phyloP scores from a whole-genome alignment of 1,140 invertebrate species.

The Drosophila lacertosa region DNA sequence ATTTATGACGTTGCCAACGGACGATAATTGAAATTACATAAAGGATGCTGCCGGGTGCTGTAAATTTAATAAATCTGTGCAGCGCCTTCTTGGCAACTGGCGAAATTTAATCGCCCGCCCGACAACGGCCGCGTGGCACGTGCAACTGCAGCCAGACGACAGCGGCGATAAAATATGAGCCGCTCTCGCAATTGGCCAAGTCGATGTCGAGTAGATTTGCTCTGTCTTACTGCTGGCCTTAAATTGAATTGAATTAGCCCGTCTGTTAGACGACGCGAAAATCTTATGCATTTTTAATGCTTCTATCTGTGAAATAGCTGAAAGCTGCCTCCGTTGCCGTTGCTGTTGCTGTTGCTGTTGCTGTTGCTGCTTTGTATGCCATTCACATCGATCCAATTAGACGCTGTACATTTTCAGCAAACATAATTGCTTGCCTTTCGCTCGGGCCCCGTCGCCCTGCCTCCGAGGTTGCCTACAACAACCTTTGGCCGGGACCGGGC shows the following conservation, averaged over 20 bases:
- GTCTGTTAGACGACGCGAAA: conserved; percentile 24
- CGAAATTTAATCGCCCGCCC: conserved; percentile 60
- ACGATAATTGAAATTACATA: conserved; percentile 82
- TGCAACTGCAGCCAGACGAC: conserved; percentile 74
- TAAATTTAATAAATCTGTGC: conserved; percentile 79
- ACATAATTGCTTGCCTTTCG: conserved; percentile 53
- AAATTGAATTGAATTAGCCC: conserved; percentile 79
- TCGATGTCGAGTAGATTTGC: conserved; percentile 50
- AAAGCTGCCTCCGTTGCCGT: too few species aligned
- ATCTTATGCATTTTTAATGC: conserved; percentile 73
- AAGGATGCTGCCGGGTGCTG: conserved; percentile 44
- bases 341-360: not conserved
- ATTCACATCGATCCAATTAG: conserved; percentile 77
- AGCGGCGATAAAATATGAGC: conserved; percentile 70
- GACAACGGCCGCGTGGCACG: conserved; percentile 44
- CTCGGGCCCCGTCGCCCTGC: conserved; percentile 15
- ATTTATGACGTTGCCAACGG: conserved; percentile 76
- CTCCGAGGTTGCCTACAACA: conserved; percentile 55
- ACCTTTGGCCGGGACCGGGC: conserved; percentile 43
- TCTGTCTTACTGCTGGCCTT: conserved; percentile 39
- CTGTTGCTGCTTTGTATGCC: conserved; percentile 19
- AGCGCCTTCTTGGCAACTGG: conserved; percentile 47
- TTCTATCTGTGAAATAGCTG: conserved; percentile 28
- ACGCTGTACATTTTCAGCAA: conserved; percentile 44
- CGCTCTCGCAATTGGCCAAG: conserved; percentile 1